Evolutionary conservation across 1,140 invertebrate species (phyloP).

Genomic region (Arctopsyche grandis): DNA sequence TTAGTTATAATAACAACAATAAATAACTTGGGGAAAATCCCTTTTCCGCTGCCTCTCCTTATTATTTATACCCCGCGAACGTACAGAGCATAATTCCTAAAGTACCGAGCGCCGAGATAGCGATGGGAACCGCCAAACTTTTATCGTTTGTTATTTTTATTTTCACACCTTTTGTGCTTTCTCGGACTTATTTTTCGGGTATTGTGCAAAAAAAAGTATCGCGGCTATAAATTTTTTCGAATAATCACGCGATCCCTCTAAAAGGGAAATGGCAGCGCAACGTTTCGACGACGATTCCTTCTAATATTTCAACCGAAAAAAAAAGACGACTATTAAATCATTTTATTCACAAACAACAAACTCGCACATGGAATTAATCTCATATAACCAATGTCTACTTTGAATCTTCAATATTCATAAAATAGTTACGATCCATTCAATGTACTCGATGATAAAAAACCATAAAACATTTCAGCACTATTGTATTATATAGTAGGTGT

Average conservation of each 20-base stretch:
- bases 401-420: too few species aligned
- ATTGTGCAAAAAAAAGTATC: constrained; percentile 49
- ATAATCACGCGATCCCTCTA: constrained; percentile 51
- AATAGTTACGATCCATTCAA: too few species aligned
- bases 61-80: constrained; percentile 53
- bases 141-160: constrained; percentile 54
- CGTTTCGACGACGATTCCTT: background rate
- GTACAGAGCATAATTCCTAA: constrained; percentile 43
- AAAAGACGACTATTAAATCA: background rate
- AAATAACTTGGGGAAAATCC: constrained; percentile 54
- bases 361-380: too few species aligned
- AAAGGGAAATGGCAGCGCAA: constrained; percentile 16
- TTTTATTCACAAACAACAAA: too few species aligned
- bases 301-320: background rate
- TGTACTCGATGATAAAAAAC: too few species aligned
- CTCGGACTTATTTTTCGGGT: constrained; percentile 42
- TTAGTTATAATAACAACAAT: constrained; percentile 55
- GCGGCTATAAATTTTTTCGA: constrained; percentile 52
- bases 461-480: too few species aligned
- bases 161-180: constrained; percentile 50
- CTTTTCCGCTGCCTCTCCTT: constrained; percentile 51
- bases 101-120: constrained; percentile 49
- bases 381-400: too few species aligned
- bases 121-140: constrained; percentile 51
- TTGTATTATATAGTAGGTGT: too few species aligned